Evolutionary conservation across 2,113 vertebrate genomes (phyloP).

Genomic region (Myxocyprinus asiaticus): DNA sequence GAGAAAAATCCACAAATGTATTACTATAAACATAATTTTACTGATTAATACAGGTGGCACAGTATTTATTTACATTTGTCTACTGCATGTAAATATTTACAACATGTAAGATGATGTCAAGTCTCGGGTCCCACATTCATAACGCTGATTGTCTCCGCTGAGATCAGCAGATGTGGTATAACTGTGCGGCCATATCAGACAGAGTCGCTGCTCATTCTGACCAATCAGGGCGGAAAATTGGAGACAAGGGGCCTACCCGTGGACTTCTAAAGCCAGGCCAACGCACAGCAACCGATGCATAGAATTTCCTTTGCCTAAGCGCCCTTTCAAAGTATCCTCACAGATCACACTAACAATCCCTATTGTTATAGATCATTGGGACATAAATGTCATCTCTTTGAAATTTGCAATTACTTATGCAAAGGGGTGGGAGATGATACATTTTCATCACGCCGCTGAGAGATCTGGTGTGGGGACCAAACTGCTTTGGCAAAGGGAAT

Average conservation of each 20-base stretch:
- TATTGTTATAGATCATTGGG: constrained; percentile 65
- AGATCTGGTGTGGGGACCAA: neutral
- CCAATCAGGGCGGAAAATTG: constrained; percentile 82
- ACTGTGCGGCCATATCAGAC: constrained; percentile 59
- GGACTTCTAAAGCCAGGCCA: neutral
- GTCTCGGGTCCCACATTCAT: constrained; percentile 50
- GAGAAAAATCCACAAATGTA: too few relatives aligned
- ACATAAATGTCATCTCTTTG: constrained; percentile 59
- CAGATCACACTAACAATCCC: constrained; percentile 52
- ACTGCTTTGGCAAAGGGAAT: neutral
- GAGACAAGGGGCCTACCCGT: constrained; percentile 70
- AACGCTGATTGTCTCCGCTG: constrained; percentile 42
- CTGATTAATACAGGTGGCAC: too few relatives aligned
- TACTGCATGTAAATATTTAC: constrained; percentile 45
- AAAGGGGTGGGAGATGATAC: constrained; percentile 24
- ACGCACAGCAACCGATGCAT: constrained; percentile 13
- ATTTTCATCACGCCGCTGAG: neutral
- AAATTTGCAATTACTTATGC: constrained; percentile 47
- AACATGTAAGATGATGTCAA: constrained; percentile 62
- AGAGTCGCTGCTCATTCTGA: constrained; percentile 71
- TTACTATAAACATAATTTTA: too few relatives aligned
- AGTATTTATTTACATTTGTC: too few relatives aligned
- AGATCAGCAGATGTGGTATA: constrained; percentile 13
- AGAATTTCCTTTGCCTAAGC: constrained; percentile 59
- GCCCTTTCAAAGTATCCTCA: constrained; percentile 48